Conservation (phyloP, 35 echinoderm and acorn worm species). For the Apostichopus parvimensis region DNA sequence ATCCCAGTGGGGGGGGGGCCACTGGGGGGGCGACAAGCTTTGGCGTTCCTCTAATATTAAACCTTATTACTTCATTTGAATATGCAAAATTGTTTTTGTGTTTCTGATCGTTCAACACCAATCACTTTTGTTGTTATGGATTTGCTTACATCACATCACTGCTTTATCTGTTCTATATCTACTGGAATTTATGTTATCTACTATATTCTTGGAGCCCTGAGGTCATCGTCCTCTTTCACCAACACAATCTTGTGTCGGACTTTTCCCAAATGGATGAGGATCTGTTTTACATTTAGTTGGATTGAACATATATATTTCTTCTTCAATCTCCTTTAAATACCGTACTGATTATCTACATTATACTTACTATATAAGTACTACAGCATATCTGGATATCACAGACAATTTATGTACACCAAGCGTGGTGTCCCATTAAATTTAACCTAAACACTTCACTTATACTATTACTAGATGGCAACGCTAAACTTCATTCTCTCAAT, state of each 20-base stretch:
- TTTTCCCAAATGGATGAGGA: background rate
- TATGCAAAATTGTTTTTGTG: no score
- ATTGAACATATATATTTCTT: constrained; percentile 23
- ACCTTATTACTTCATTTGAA: no score
- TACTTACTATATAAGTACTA: background rate
- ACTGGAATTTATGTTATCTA: no score
- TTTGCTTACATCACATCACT: no score
- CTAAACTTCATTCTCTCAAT: constrained; percentile 8
- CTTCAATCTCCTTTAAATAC: background rate
- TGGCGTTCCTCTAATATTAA: no score
- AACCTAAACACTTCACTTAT: background rate
- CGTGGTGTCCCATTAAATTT: no score
- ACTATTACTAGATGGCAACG: background rate
- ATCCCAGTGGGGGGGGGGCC: no score
- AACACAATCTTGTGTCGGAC: constrained; percentile 11
- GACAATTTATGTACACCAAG: no score
- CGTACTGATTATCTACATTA: background rate
- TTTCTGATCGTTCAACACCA: no score
- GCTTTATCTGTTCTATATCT: no score
- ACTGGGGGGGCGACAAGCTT: no score
- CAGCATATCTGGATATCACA: background rate
- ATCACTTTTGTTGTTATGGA: no score
- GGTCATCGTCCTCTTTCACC: background rate
- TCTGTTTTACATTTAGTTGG: constrained; percentile 16
- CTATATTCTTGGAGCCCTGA: background rate